These are phyloP conservation scores for Arenicola marina DNA, from an alignment of 2,888 invertebrate species.

Conservation along the genomic window DNA sequence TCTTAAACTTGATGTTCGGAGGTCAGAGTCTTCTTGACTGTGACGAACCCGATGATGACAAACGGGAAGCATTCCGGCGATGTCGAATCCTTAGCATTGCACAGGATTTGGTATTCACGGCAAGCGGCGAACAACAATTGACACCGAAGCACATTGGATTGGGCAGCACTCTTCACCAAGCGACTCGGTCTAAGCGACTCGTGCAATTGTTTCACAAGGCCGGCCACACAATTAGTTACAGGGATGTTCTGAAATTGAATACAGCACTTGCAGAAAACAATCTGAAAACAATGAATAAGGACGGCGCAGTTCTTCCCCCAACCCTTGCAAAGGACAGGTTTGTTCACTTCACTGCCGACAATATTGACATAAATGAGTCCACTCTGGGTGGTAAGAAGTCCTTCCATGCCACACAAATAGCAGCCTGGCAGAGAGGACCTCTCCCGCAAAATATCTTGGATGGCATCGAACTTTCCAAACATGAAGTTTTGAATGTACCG, in stretches of 20 bases:
- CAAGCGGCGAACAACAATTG: background rate
- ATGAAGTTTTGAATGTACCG: background rate
- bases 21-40: conserved; percentile 1
- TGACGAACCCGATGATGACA: conserved; percentile 6
- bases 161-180: conserved; percentile 14
- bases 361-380: conserved; percentile 4
- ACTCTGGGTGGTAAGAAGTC: conserved; percentile 5
- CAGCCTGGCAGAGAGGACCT: conserved; percentile 11
- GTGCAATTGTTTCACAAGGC: conserved; percentile 14
- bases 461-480: background rate
- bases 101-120: background rate
- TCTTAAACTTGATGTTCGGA: conserved; percentile 10
- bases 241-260: conserved; percentile 10
- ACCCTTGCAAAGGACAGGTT: background rate
- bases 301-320: conserved; percentile 1
- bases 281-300: background rate
- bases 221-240: conserved; percentile 14
- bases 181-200: conserved; percentile 9
- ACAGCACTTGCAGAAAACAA: conserved; percentile 12
- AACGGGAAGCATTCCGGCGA: background rate
- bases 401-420: conserved; percentile 9
- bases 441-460: background rate
- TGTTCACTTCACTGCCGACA: conserved; percentile 9
- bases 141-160: conserved; percentile 16
- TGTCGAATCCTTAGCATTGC: background rate